Evolutionary conservation across 2,888 invertebrate species (phyloP).

Genomic region (Cataglyphis albicans): DNA sequence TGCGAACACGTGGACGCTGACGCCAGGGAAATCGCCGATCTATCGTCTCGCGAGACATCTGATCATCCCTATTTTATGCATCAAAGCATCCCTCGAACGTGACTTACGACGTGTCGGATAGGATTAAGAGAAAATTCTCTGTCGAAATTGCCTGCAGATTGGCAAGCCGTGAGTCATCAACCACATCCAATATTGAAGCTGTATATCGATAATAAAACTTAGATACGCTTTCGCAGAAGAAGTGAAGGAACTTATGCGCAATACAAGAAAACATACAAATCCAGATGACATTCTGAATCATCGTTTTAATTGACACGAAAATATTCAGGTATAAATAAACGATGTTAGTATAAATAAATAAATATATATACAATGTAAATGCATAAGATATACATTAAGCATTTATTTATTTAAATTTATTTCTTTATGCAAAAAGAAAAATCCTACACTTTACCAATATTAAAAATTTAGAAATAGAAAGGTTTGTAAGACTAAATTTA

Average conservation of each 20-base stretch:
- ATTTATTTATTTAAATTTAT: not conserved
- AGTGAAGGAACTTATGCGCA: not conserved
- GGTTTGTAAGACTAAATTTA: not conserved
- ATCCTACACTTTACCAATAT: too few species aligned
- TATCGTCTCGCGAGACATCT: conserved; percentile 1
- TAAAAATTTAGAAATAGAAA: not conserved
- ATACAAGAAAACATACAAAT: not conserved
- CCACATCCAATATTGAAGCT: not conserved
- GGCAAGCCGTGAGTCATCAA: conserved; percentile 52
- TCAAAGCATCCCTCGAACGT: conserved; percentile 53
- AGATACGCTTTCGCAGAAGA: conserved; percentile 57
- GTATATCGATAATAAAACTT: not conserved
- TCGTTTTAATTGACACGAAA: conserved; percentile 43
- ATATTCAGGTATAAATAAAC: conserved; percentile 25
- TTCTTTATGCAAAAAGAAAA: not conserved
- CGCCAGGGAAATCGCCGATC: conserved; percentile 57
- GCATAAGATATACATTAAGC: not conserved
- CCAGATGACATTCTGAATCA: conserved; percentile 36
- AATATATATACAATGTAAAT: not conserved
- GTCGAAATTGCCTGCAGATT: conserved; percentile 41
- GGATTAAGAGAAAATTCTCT: conserved; percentile 66
- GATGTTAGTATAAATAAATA: not conserved
- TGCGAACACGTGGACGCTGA: conserved; percentile 59
- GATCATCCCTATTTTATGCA: conserved; percentile 38
- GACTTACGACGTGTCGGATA: conserved; percentile 58